Evolutionary conservation across 1,140 invertebrate species (phyloP).

Genomic region (Trinorchestia longiramus): DNA sequence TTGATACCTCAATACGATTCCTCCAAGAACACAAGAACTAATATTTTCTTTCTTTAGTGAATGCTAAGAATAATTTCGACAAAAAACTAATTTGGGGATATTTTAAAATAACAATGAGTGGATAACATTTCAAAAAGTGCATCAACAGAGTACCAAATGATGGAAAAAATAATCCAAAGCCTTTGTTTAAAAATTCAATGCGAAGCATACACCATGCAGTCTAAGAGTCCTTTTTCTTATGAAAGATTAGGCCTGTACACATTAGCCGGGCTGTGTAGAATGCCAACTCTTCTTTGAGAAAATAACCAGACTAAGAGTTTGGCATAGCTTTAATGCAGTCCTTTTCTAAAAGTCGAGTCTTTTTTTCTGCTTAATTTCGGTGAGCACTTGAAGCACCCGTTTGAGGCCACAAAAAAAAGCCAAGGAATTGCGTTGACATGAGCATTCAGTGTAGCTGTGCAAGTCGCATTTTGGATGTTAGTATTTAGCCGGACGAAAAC

Average conservation of each 20-base stretch:
- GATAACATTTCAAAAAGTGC: not conserved
- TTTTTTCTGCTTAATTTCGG: not conserved
- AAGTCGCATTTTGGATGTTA: not conserved
- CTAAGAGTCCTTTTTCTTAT: not conserved
- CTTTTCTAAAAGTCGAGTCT: not conserved
- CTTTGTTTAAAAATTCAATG: not conserved
- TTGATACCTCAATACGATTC: too few species aligned
- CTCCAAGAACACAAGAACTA: too few species aligned
- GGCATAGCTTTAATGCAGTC: not conserved
- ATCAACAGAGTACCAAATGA: not conserved
- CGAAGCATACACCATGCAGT: not conserved
- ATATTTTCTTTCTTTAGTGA: too few species aligned
- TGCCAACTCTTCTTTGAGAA: not conserved
- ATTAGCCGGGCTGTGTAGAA: not conserved
- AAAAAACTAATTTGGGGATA: too few species aligned
- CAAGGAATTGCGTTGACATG: not conserved
- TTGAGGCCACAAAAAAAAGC: not conserved
- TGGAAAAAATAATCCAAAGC: not conserved
- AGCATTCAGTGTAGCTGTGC: not conserved
- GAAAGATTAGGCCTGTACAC: not conserved
- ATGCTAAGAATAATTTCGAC: too few species aligned
- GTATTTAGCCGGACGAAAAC: not conserved
- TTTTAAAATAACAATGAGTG: not conserved
- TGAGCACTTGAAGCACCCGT: slow-evolving; percentile 5
- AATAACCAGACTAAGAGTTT: not conserved